Conservation (phyloP, 2,797 vertebrate species). For the Numenius phaeopus region DNA sequence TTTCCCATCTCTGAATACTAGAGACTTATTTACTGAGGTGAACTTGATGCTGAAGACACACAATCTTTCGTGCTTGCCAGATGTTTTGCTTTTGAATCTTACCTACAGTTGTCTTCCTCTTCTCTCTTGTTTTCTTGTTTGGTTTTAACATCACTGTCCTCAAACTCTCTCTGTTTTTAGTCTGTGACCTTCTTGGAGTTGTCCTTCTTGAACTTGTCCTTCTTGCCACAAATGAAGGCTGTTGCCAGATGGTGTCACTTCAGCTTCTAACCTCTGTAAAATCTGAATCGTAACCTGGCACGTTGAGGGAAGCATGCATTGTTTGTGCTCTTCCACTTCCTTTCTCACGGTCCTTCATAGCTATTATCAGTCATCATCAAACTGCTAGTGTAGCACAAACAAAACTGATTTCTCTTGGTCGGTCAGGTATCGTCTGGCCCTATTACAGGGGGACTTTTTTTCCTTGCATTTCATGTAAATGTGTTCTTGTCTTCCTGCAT, state of each 20-base stretch:
- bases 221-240: not conserved
- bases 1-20: not conserved
- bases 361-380: accelerated
- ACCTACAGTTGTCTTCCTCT: not conserved
- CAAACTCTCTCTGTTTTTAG: not conserved
- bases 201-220: not conserved
- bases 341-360: not conserved
- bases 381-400: not conserved
- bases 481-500: not conserved
- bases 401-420: not conserved
- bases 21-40: not conserved
- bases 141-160: not conserved
- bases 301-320: not conserved
- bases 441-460: not conserved
- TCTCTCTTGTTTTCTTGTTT: not conserved
- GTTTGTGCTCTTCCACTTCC: not conserved
- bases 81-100: not conserved
- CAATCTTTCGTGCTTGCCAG: not conserved
- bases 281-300: not conserved
- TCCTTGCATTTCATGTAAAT: not conserved
- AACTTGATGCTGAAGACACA: not conserved
- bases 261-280: not conserved
- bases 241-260: not conserved
- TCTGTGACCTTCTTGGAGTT: not conserved
- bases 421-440: not conserved